These are phyloP conservation scores for Frieseomelitta varia DNA, from an alignment of 1,140 invertebrate genomes.

Conservation along the genomic window DNA sequence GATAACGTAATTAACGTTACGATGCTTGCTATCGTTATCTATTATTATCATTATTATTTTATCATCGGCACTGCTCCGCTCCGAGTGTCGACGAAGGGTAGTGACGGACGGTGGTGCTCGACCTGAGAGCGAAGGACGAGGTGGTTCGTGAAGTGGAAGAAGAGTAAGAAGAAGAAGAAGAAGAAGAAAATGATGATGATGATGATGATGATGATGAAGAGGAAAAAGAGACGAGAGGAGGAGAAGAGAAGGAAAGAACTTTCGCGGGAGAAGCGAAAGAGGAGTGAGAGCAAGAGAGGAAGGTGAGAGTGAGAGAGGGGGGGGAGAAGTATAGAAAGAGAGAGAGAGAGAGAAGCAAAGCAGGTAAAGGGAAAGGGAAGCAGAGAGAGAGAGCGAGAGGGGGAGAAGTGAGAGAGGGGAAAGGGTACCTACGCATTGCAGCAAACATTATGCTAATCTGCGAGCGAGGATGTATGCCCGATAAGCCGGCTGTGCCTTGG, in stretches of 20 bases:
- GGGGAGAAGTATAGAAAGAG: neutral
- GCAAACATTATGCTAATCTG: slow-evolving; percentile 82
- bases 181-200: neutral
- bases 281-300: neutral
- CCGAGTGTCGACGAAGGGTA: slow-evolving; percentile 46
- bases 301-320: neutral
- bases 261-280: neutral
- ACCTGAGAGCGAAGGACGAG: slow-evolving; percentile 25
- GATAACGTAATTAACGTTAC: slow-evolving; percentile 6
- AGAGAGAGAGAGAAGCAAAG: slow-evolving; percentile 8
- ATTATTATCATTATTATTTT: slow-evolving; percentile 72
- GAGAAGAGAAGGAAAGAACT: neutral
- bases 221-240: neutral
- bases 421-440: slow-evolving; percentile 78
- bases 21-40: neutral
- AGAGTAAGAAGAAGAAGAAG: slow-evolving; percentile 52
- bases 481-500: slow-evolving; percentile 75
- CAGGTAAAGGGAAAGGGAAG: slow-evolving; percentile 32
- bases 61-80: slow-evolving; percentile 61
- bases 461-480: slow-evolving; percentile 81
- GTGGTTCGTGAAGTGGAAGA: slow-evolving; percentile 2
- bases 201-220: neutral
- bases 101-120: slow-evolving; percentile 54
- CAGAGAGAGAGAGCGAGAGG: slow-evolving; percentile 11
- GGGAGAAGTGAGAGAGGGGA: slow-evolving; percentile 14